Evolutionary conservation across 2,797 vertebrate genomes (phyloP), one percentile per base, ranked within the genome.

Genomic region (Calcarius lapponicus): DNA sequence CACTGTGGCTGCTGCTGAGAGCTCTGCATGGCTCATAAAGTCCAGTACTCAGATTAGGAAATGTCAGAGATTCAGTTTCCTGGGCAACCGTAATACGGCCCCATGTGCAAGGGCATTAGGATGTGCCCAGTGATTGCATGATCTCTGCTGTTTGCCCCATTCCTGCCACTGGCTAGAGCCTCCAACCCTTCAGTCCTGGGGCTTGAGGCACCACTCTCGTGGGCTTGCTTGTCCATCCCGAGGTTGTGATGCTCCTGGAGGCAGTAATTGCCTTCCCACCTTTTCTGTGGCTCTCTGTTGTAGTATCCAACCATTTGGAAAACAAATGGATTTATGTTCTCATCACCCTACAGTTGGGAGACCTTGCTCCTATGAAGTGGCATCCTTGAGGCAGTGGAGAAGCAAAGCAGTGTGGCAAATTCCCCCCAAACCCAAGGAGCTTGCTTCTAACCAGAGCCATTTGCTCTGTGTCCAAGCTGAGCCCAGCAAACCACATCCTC

Each of bases 141-240:
- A 25, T 84, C 42, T 13, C 29, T 1, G 4, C 29, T 0, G 5
- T 61, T 60, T 54, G 25, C 38, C 60, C 57, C 2, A 0, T 34
- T 65, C 17, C 65, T 3, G 3, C 54, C 45, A 28, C 29, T 3
- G 31, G 3, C 48, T 56, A 45, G 48, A 88, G 51, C 80, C 29
- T 42, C 25, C 45, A 75, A 34, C 16, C 56, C 22, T 24, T 36
- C n/a, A 20, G 40, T 74, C 42, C 9, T 2, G 1, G 28, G 9
- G 17, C 24, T 60, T 2, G 1, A 31, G 40, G 6, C 36, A 10
- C 42, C 1, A 0, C 54, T 50, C 66, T 31, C 0, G 0, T 26
- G 36, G 10, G 34, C 31, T 74, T 17, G 13, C 5, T 75, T 40
- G 38, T 19, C 11, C 54, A 17, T 43, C 45, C 22, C 0, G 0